phyloP scores from a whole-genome alignment of 2,113 vertebrate genomes.

The Entosphenus tridentatus region DNA sequence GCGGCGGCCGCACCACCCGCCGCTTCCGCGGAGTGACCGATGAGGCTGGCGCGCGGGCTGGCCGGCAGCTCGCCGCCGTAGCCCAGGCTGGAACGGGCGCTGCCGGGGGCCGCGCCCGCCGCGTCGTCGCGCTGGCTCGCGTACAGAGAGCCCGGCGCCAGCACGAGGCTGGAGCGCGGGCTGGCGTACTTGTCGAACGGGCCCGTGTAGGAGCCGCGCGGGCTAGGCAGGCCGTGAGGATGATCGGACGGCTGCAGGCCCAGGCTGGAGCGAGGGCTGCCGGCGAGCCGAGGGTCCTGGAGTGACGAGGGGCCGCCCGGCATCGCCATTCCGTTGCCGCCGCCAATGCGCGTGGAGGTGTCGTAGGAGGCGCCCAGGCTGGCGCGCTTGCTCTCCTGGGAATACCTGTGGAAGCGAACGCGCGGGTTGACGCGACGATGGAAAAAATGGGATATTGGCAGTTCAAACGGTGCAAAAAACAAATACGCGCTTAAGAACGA shows the following conservation, averaged over 20 bases:
- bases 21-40: constrained; percentile 47
- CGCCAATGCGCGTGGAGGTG: no score
- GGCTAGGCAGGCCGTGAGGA: constrained; percentile 34
- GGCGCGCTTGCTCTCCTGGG: no score
- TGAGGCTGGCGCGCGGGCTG: constrained; percentile 56
- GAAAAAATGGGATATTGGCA: no score
- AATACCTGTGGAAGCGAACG: no score
- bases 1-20: constrained; percentile 35
- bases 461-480: no score
- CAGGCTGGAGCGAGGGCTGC: constrained; percentile 36
- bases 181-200: constrained; percentile 22
- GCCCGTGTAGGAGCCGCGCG: constrained; percentile 33
- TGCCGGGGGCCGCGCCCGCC: constrained; percentile 33
- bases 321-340: no score
- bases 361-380: no score
- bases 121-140: constrained; percentile 10
- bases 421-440: no score
- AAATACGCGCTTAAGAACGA: no score
- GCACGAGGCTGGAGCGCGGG: constrained; percentile 34
- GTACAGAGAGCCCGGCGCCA: constrained; percentile 7
- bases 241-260: constrained; percentile 30
- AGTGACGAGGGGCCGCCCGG: no score
- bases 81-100: constrained; percentile 37
- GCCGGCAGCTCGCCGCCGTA: constrained; percentile 60
- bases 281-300: constrained; percentile 10